These are phyloP conservation scores for Zygothrica quintamaculata DNA, from an alignment of 2,888 invertebrate genomes.

Conservation along the genomic window DNA sequence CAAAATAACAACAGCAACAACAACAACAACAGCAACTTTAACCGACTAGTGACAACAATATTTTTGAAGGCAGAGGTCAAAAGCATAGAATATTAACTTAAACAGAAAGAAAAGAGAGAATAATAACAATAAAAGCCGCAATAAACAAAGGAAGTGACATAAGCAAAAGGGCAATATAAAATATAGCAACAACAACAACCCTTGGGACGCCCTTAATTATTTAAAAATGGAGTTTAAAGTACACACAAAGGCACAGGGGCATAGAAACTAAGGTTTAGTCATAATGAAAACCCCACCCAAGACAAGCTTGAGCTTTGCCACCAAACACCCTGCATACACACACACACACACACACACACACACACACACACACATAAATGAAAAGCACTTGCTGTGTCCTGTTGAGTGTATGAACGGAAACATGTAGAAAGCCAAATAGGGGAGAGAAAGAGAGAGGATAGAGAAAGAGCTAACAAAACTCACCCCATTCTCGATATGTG, in stretches of 20 bases:
- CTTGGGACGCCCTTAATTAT: constrained; percentile 63
- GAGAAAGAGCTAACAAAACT: constrained; percentile 59
- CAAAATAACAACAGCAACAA: constrained; percentile 2
- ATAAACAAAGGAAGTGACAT: constrained; percentile 39
- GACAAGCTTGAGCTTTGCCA: constrained; percentile 50
- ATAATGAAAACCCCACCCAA: constrained; percentile 55
- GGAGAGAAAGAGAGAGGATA: constrained; percentile 7
- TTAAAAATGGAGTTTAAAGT: constrained; percentile 69
- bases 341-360: constrained; percentile 16
- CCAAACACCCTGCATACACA: constrained; percentile 25
- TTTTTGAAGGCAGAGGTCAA: constrained; percentile 50
- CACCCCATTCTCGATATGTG: constrained; percentile 57
- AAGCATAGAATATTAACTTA: constrained; percentile 33
- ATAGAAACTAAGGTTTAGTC: constrained; percentile 10
- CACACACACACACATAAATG: constrained; percentile 3
- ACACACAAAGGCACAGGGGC: constrained; percentile 16
- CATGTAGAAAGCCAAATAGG: constrained; percentile 40
- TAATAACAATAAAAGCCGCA: constrained; percentile 35
- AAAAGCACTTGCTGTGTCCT: constrained; percentile 70
- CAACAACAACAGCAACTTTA: constrained; percentile 15
- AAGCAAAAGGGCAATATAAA: constrained; percentile 52
- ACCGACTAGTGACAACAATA: constrained; percentile 43
- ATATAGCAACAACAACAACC: constrained; percentile 58
- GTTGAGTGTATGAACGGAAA: constrained; percentile 54
- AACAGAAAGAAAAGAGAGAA: constrained; percentile 7